Percentiles rank a stretch among this genome's conserved stretches.
phyloP scores from a whole-genome alignment of 2,888 invertebrate genomes.

The Drosophila subquinaria region DNA sequence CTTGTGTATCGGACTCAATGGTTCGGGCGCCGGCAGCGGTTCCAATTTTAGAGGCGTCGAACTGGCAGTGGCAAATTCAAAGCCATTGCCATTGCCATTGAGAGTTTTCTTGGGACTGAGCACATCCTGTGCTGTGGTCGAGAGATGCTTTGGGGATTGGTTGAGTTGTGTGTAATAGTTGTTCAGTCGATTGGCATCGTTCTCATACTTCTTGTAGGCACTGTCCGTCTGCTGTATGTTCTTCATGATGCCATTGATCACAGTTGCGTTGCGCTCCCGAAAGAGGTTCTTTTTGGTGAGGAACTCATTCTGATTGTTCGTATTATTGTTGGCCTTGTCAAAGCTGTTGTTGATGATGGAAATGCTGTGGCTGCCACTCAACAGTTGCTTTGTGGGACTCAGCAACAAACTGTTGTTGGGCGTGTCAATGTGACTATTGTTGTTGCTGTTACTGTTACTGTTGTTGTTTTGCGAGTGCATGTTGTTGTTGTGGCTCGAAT shows the following conservation, averaged over 20 bases:
- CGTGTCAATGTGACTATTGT: conserved; percentile 53
- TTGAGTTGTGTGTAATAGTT: conserved; percentile 84
- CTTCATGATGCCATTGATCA: conserved; percentile 84
- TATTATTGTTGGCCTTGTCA: conserved; percentile 76
- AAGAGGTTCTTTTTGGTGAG: conserved; percentile 84
- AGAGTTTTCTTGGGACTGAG: conserved; percentile 79
- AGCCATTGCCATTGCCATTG: conserved; percentile 75
- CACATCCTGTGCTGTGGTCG: conserved; percentile 45
- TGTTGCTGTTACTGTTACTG: conserved; percentile 52
- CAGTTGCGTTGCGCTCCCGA: conserved; percentile 84
- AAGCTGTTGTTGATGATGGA: conserved; percentile 82
- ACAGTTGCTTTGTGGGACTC: conserved; percentile 79
- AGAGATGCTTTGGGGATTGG: conserved; percentile 82
- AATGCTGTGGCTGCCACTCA: conserved; percentile 79
- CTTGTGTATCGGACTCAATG: conserved; percentile 65
- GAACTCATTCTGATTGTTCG: conserved; percentile 79
- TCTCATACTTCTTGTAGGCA: conserved; percentile 84
- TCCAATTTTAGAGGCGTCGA: conserved; percentile 64
- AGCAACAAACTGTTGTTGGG: conserved; percentile 76
- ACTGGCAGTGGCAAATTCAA: conserved; percentile 59
- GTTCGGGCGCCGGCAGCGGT: conserved; percentile 50
- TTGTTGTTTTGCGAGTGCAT: conserved; percentile 39
- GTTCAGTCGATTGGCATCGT: conserved; percentile 84
- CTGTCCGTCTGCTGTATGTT: conserved; percentile 79
- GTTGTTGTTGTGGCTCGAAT: conserved; percentile 54